A percentile compares a stretch with the other conserved stretches of the same genome.
Conservation (phyloP, 2,797 vertebrate species). For the Neosilurus hyrtlii region DNA sequence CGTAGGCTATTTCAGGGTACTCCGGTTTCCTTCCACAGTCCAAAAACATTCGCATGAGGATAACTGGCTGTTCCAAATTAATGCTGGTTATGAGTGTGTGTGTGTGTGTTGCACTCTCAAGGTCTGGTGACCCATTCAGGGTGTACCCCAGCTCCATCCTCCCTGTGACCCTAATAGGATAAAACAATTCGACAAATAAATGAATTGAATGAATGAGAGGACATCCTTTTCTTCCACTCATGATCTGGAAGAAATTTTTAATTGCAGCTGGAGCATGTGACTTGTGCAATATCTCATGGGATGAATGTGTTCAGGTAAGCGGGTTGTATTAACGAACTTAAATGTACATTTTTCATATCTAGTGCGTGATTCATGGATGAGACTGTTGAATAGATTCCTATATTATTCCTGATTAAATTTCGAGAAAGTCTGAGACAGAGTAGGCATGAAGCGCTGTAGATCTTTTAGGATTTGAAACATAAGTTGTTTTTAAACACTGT, state of each 20-base stretch:
- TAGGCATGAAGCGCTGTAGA: neutral
- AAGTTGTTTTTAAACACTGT: neutral
- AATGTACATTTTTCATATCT: neutral
- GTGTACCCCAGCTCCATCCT: no score
- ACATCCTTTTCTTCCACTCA: neutral
- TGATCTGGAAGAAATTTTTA: no score
- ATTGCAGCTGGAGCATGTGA: neutral
- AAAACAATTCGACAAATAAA: no score
- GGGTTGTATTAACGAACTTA: neutral
- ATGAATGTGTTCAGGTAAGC: neutral
- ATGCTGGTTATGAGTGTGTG: no score
- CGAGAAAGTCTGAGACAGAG: neutral
- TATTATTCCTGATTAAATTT: no score
- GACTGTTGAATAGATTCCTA: neutral
- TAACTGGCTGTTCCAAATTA: no score
- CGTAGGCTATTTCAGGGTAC: no score
- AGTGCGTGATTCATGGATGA: neutral
- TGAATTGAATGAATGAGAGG: neutral
- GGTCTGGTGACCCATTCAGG: no score
- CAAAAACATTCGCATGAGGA: no score
- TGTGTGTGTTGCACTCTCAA: no score
- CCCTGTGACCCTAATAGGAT: no score
- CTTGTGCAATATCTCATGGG: neutral
- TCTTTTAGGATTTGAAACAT: neutral
- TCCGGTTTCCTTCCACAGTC: no score